Percentiles rank a stretch among this genome's conserved stretches.
Evolutionary conservation across 1,140 invertebrate species (phyloP).

Genomic region (Macrocentrus cingulum): DNA sequence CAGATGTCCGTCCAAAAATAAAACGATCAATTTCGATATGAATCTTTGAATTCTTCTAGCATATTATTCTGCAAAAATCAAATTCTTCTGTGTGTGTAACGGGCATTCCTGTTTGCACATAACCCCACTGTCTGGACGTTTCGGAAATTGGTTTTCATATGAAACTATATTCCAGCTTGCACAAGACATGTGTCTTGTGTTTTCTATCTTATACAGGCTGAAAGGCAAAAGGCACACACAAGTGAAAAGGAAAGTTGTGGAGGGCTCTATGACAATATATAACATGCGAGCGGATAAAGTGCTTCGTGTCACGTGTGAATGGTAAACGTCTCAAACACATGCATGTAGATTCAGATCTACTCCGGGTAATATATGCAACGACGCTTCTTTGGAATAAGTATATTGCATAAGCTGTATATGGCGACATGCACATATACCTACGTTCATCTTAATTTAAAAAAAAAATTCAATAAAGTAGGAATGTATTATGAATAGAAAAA

Average conservation of each 20-base stretch:
- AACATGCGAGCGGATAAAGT: background rate
- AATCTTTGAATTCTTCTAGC: too few species aligned
- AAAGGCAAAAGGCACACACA: slow-evolving; percentile 1
- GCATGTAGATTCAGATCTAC: too few species aligned
- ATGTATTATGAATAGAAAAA: too few species aligned
- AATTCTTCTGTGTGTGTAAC: too few species aligned
- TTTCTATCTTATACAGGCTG: slow-evolving; percentile 9
- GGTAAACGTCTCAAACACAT: slow-evolving; percentile 20
- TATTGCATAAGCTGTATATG: background rate
- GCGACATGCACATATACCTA: too few species aligned
- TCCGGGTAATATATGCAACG: slow-evolving; percentile 13
- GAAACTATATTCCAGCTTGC: background rate
- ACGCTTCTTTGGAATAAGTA: background rate
- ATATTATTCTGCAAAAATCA: too few species aligned
- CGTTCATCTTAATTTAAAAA: too few species aligned
- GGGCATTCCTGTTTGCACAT: slow-evolving; percentile 28
- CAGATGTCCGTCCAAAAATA: too few species aligned
- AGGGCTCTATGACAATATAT: background rate
- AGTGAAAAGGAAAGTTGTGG: slow-evolving; percentile 4
- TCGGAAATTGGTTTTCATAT: slow-evolving; percentile 45
- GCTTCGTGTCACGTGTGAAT: slow-evolving; percentile 23
- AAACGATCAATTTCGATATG: too few species aligned
- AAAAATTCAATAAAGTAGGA: too few species aligned
- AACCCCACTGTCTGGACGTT: slow-evolving; percentile 39
- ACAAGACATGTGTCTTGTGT: slow-evolving; percentile 8